Percentiles rank a stretch among this genome's conserved stretches.
Conservation (phyloP, 2,888 invertebrate species). For the Hesperia comma region DNA sequence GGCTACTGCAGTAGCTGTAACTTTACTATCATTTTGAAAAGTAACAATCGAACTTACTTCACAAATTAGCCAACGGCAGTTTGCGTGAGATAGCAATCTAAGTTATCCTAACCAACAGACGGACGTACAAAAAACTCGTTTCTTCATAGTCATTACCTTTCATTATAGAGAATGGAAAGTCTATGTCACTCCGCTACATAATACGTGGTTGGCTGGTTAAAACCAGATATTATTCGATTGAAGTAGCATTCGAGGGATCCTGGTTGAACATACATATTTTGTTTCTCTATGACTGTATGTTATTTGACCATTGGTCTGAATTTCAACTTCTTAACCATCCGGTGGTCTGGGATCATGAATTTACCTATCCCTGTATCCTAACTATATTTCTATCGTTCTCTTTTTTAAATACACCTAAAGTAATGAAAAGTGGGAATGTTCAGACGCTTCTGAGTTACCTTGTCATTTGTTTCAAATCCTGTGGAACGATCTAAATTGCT, state of each 20-base stretch:
- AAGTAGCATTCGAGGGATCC: background rate
- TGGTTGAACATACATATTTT: constrained; percentile 2
- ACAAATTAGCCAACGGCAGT: constrained; percentile 26
- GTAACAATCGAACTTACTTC: constrained; percentile 37
- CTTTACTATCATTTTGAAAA: background rate
- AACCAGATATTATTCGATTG: constrained; percentile 15
- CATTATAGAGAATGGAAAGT: constrained; percentile 42
- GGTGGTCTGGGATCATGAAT: too few relatives aligned
- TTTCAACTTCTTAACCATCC: background rate
- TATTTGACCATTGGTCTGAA: background rate
- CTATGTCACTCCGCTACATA: constrained; percentile 28
- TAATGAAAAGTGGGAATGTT: too few relatives aligned
- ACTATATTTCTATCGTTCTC: too few relatives aligned
- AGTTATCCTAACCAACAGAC: constrained; percentile 45
- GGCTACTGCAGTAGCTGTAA: too few relatives aligned
- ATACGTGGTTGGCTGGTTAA: constrained; percentile 22
- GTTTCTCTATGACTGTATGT: constrained; percentile 1
- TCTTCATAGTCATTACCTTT: constrained; percentile 49
- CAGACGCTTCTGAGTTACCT: too few relatives aligned
- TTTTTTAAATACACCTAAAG: too few relatives aligned
- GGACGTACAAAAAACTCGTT: constrained; percentile 49
- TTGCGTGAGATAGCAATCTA: constrained; percentile 51
- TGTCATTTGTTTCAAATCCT: too few relatives aligned
- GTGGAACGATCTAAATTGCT: too few relatives aligned
- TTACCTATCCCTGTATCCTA: too few relatives aligned